Evolutionary conservation across 2,797 vertebrate genomes (phyloP).

Genomic region (Orientallactaga sibirica): DNA sequence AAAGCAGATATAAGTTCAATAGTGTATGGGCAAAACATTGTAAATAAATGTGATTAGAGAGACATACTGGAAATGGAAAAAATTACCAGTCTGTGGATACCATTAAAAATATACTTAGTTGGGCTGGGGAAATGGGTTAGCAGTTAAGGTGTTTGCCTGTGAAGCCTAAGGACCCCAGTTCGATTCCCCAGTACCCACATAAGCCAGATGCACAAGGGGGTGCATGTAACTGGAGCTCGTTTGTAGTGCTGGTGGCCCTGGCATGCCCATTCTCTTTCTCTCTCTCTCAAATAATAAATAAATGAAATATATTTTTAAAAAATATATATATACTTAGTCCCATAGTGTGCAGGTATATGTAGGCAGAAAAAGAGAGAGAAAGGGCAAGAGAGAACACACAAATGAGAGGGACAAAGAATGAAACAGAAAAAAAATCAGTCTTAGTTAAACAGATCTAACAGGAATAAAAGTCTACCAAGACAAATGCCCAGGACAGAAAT

Average conservation of each 20-base stretch:
- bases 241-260: no score
- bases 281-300: no score
- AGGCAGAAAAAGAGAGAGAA: neutral
- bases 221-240: no score
- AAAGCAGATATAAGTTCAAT: slow-evolving; percentile 38
- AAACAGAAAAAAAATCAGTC: neutral
- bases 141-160: no score
- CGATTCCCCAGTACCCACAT: no score
- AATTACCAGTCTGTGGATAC: neutral
- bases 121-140: no score
- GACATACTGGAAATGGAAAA: neutral
- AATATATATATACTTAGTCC: no score
- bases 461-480: neutral
- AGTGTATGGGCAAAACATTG: neutral
- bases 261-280: no score
- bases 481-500: slow-evolving; percentile 11
- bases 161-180: no score
- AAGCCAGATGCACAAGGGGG: no score
- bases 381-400: neutral
- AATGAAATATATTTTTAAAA: no score
- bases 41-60: slow-evolving; percentile 39
- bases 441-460: slow-evolving; percentile 34
- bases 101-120: slow-evolving; percentile 43
- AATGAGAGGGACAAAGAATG: neutral
- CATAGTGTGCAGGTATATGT: neutral